These are phyloP conservation scores for Drosophila nasuta DNA, from an alignment of 1,140 invertebrate species.

Conservation along the genomic window DNA sequence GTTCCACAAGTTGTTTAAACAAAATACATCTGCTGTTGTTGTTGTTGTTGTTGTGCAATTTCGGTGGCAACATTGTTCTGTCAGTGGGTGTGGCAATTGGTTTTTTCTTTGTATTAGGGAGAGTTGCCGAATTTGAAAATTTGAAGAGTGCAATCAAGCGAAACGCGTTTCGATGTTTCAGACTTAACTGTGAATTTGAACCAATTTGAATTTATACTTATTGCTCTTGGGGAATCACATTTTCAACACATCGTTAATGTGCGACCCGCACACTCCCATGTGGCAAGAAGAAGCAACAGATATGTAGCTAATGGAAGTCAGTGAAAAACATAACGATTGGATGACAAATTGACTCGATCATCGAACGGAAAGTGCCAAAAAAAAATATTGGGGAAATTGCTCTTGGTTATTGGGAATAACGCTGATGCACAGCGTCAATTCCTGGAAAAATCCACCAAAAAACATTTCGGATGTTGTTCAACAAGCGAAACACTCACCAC, in stretches of 20 bases:
- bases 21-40: conserved; percentile 47
- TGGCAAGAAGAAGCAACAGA: not conserved
- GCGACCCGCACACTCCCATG: not conserved
- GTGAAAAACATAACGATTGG: conserved; percentile 14
- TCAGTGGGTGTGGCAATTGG: conserved; percentile 55
- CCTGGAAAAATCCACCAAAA: conserved; percentile 17
- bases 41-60: conserved; percentile 49
- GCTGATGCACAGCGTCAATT: conserved; percentile 17
- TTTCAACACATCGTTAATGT: conserved; percentile 71
- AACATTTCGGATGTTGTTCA: conserved; percentile 19
- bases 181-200: conserved; percentile 62
- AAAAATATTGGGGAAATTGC: not conserved
- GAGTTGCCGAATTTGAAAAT: not conserved
- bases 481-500: not conserved
- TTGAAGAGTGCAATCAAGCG: conserved; percentile 30
- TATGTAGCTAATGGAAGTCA: conserved; percentile 17
- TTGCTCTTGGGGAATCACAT: conserved; percentile 49
- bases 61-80: conserved; percentile 42
- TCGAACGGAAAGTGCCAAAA: not conserved
- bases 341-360: conserved; percentile 22
- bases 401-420: not conserved
- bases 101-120: not conserved
- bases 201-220: conserved; percentile 50
- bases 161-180: conserved; percentile 38
- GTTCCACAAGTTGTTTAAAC: conserved; percentile 68